Percentiles rank a stretch among this genome's conserved stretches.
Conservation (phyloP, 2,113 vertebrate species). For the Malurus alboscapulatus region DNA sequence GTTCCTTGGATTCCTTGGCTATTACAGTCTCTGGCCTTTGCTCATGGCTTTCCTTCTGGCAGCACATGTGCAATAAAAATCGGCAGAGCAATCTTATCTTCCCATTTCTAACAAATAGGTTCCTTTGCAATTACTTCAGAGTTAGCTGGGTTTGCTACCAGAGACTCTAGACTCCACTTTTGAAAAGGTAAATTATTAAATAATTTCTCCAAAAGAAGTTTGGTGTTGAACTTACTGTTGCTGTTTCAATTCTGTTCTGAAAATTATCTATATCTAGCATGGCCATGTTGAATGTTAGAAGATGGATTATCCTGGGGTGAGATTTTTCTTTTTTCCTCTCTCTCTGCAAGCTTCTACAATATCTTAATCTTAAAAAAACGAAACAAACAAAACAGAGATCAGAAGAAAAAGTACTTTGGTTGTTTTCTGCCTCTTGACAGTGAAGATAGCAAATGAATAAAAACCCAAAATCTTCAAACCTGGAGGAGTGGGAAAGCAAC, state of each 20-base stretch:
- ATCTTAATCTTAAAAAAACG: not conserved
- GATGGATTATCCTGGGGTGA: not conserved
- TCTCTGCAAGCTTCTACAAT: not conserved
- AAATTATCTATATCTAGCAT: not conserved
- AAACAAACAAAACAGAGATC: not conserved
- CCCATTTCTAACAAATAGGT: not conserved
- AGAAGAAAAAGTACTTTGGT: not conserved
- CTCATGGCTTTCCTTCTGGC: not conserved
- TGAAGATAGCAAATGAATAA: not conserved
- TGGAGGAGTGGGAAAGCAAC: not conserved
- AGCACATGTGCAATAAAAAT: not conserved
- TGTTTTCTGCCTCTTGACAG: not conserved
- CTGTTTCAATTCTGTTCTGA: not conserved
- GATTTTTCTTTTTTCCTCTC: not conserved
- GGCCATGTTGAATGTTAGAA: not conserved
- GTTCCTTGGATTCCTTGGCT: not conserved
- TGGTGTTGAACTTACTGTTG: not conserved
- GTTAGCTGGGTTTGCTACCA: not conserved
- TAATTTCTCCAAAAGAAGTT: not conserved
- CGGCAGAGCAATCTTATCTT: not conserved
- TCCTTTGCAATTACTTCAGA: not conserved
- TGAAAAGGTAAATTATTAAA: not conserved
- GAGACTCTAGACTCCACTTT: not conserved
- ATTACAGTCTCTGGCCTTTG: not conserved
- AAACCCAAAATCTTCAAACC: not conserved